Percentiles rank a stretch among this genome's conserved stretches.
Evolutionary conservation across 2,888 invertebrate genomes (phyloP).

Genomic region (Pseudoips prasinana): DNA sequence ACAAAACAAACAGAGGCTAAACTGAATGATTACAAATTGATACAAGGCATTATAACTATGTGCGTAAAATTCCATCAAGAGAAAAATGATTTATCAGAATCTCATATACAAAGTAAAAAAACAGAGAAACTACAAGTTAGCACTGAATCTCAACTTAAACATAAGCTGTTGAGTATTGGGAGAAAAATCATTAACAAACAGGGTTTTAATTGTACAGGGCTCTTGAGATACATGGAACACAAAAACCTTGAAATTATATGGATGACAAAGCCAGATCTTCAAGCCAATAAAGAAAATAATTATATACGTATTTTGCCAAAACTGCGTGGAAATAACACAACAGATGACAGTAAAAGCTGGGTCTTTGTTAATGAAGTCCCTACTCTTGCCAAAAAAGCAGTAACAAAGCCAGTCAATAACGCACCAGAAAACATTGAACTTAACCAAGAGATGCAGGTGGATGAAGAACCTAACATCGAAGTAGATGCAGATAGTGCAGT

Average conservation of each 20-base stretch:
- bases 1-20: constrained; percentile 19
- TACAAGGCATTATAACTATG: constrained; percentile 49
- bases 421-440: neutral
- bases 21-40: constrained; percentile 35
- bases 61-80: constrained; percentile 49
- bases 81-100: constrained; percentile 25
- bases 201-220: constrained; percentile 52
- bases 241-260: constrained; percentile 58
- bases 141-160: constrained; percentile 49
- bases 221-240: constrained; percentile 61
- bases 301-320: constrained; percentile 53
- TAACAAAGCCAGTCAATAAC: neutral
- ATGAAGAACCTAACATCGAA: neutral
- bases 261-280: constrained; percentile 34
- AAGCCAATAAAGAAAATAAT: constrained; percentile 32
- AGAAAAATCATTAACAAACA: constrained; percentile 57
- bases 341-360: constrained; percentile 40
- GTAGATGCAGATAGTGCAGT: constrained; percentile 9
- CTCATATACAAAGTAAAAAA: constrained; percentile 13
- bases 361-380: constrained; percentile 7
- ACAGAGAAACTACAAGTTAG: constrained; percentile 13
- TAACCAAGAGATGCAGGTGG: too few species aligned
- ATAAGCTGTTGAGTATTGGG: constrained; percentile 67
- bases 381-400: too few species aligned
- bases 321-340: constrained; percentile 26